Evolutionary conservation across 2,113 vertebrate genomes (phyloP).

Genomic region (Symphodus melops): DNA sequence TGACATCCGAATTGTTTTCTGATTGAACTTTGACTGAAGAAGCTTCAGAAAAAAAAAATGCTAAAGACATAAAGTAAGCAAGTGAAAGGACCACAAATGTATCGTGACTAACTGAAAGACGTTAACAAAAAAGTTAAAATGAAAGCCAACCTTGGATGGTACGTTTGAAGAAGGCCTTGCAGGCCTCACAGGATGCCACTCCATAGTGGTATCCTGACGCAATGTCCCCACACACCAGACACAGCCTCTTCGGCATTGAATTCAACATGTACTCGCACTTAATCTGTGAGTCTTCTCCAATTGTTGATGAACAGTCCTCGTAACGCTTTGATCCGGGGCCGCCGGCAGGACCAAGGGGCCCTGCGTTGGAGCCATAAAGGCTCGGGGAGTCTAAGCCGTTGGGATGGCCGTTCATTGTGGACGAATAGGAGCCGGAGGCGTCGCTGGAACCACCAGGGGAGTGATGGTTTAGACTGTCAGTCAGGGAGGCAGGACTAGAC

Average conservation of each 20-base stretch:
- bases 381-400: constrained; percentile 98
- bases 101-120: constrained; percentile 16
- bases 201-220: constrained; percentile 99
- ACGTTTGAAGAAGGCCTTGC: constrained; percentile 99
- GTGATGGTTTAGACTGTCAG: constrained; percentile 99
- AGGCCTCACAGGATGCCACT: constrained; percentile 98
- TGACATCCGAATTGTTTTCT: too few relatives aligned
- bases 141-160: constrained; percentile 98
- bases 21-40: too few relatives aligned
- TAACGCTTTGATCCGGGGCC: constrained; percentile 93
- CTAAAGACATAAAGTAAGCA: neutral
- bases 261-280: constrained; percentile 99
- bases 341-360: constrained; percentile 89
- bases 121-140: constrained; percentile 46
- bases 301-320: constrained; percentile 98
- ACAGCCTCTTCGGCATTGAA: constrained; percentile 99
- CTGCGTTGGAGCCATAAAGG: constrained; percentile 92
- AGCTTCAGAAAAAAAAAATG: too few relatives aligned
- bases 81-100: neutral
- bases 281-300: constrained; percentile 97
- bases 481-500: constrained; percentile 98
- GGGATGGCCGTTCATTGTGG: constrained; percentile 99
- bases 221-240: constrained; percentile 98
- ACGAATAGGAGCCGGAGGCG: constrained; percentile 99
- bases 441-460: constrained; percentile 98